phyloP scores from a whole-genome alignment of 1,140 invertebrate genomes.

The Saxidomus purpurata region DNA sequence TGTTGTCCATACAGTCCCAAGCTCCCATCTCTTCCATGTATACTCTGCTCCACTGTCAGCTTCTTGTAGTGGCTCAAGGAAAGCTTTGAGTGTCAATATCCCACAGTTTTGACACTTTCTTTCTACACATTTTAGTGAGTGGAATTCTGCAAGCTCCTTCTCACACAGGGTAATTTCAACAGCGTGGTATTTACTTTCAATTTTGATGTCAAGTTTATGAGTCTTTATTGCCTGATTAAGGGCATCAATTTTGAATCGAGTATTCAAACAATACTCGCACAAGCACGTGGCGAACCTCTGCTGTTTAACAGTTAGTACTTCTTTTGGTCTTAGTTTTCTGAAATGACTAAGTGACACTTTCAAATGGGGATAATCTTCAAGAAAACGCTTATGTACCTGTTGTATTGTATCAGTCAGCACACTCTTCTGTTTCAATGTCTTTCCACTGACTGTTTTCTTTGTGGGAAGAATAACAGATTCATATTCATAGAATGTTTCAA shows the following conservation, averaged over 20 bases:
- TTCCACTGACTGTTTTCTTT: slow-evolving; percentile 35
- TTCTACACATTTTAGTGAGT: slow-evolving; percentile 10
- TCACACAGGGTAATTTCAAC: slow-evolving; percentile 25
- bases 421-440: slow-evolving; percentile 12
- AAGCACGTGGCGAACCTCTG: slow-evolving; percentile 47
- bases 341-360: slow-evolving; percentile 57
- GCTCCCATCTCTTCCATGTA: slow-evolving; percentile 32
- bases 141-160: not conserved
- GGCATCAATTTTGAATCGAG: slow-evolving; percentile 38
- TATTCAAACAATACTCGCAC: slow-evolving; percentile 63
- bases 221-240: not conserved
- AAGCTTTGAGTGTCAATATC: not conserved
- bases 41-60: not conserved
- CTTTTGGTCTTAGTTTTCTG: slow-evolving; percentile 45
- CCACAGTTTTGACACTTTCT: slow-evolving; percentile 57
- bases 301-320: slow-evolving; percentile 35
- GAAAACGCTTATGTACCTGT: slow-evolving; percentile 24
- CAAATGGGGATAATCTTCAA: slow-evolving; percentile 18
- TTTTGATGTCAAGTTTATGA: not conserved
- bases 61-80: not conserved
- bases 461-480: slow-evolving; percentile 38
- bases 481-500: slow-evolving; percentile 39
- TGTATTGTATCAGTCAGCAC: slow-evolving; percentile 41
- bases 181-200: slow-evolving; percentile 47
- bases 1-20: not conserved